Base-by-base conservation (phyloP, 2,113 vertebrate species). In the rat (Rattus norvegicus) region DNA sequence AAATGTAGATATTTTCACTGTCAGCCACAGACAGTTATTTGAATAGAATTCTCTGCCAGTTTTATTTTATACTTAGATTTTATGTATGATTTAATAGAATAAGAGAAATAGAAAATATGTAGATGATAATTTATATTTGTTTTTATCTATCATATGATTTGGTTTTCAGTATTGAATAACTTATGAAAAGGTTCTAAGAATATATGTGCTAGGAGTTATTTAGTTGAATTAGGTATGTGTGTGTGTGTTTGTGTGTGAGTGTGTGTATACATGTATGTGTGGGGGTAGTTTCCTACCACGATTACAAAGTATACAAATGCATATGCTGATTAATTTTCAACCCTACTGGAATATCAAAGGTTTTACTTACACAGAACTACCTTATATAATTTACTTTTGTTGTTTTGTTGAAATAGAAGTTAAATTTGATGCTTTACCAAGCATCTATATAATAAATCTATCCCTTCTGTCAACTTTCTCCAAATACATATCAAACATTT, bases 21-120 rank as follows among this genome's bases (percentile, higher is more conserved):
- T 59, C 24, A 96, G 12, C n/a, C 3, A 11, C 73, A 11, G 43
- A 83, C 22, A 93, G 7, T 56, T 93, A 90, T 87, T 92, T 90
- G 12, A 92, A 63, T 83, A 72, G 24, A 67, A n/a, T 77, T 92
- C 28, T 13, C 39, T 95, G 69, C n/a, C 65, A 92, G 79, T 93
- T 83, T 94, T 95, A 84, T 73, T 75, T 30, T 79, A 49, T 80
- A 61, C 20, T 2, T 85, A 90, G 17, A 59, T 88, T 85, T 95
- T 73, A 47, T 93, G 17, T 85, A 92, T 97, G 88, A 2, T 67
- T 93, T 92, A 79, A 77, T 59, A 86, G 95, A 85, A 2, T 92
- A 87, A 96, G 77, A 86, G 77, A 52, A 67, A 77, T 76, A 85
- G 33, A 89, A 20, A 79, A 72, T 24, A 76, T 49, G 86, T 76